Evolutionary conservation across 53 echinoderm and acorn worm species (phyloP).

Genomic region (Paracentrotus lividus): DNA sequence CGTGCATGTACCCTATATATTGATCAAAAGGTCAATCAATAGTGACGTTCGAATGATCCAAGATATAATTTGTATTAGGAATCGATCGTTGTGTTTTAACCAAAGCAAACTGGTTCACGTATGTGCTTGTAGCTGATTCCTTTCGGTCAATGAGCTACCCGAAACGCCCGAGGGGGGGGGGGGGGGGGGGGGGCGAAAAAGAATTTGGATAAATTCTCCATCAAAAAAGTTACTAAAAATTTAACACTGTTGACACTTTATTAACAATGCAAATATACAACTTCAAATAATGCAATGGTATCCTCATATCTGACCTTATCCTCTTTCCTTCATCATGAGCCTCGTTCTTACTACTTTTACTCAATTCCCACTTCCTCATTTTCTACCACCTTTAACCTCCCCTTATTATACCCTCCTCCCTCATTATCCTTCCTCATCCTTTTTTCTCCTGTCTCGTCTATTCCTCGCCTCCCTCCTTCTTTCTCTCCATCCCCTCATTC

Average conservation of each 20-base stretch:
- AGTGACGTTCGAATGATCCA: slow-evolving; percentile 19
- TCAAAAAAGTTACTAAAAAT: neutral
- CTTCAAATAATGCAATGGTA: too few species aligned
- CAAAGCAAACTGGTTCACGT: slow-evolving; percentile 13
- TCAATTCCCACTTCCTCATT: too few species aligned
- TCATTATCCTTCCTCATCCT: too few species aligned
- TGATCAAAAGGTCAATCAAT: slow-evolving; percentile 41
- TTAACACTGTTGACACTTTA: too few species aligned
- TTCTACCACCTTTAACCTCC: too few species aligned
- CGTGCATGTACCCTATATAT: neutral
- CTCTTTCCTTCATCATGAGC: neutral
- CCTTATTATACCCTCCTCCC: too few species aligned
- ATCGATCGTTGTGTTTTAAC: slow-evolving; percentile 1
- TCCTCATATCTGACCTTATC: too few species aligned
- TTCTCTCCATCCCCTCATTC: too few species aligned
- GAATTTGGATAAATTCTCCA: neutral
- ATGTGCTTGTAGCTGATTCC: neutral
- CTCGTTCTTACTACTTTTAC: neutral
- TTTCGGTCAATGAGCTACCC: neutral
- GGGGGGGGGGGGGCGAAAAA: neutral
- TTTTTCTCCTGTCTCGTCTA: too few species aligned
- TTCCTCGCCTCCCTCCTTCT: too few species aligned
- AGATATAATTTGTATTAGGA: neutral
- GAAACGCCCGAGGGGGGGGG: too few species aligned
- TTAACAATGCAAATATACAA: too few species aligned